Conservation (phyloP, 2,888 invertebrate species). For the Aethes cnicana region DNA sequence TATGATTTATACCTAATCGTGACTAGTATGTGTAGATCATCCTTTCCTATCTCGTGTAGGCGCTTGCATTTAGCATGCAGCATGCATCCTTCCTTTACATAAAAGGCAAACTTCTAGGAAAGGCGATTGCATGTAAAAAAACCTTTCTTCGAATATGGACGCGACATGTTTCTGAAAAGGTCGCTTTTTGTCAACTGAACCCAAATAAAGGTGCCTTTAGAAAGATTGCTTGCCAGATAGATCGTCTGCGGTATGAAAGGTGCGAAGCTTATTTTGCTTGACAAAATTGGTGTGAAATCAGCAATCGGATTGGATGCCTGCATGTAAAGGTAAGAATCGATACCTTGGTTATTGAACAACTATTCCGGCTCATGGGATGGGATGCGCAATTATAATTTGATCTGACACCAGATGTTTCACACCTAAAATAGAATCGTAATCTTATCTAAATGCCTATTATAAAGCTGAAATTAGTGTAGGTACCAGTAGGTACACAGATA, state of each 20-base stretch:
- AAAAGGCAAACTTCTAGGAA: slow-evolving; percentile 13
- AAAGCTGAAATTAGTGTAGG: no score
- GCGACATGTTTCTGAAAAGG: slow-evolving; percentile 42
- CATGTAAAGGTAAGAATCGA: no score
- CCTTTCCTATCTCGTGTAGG: no score
- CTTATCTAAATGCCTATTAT: no score
- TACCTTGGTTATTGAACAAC: background rate
- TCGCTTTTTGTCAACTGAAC: slow-evolving; percentile 39
- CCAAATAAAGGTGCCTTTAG: slow-evolving; percentile 36
- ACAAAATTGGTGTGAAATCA: slow-evolving; percentile 50
- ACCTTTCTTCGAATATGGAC: slow-evolving; percentile 9
- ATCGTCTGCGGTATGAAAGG: slow-evolving; percentile 35
- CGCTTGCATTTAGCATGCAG: slow-evolving; percentile 6
- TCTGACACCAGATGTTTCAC: no score
- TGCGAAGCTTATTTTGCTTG: slow-evolving; percentile 44
- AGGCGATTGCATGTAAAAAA: slow-evolving; percentile 5
- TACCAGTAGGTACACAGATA: no score
- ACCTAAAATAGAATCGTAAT: no score
- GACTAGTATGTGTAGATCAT: no score
- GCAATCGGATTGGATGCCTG: no score
- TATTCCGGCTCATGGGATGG: background rate
- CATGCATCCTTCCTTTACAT: slow-evolving; percentile 11
- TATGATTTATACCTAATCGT: no score
- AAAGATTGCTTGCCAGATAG: slow-evolving; percentile 36
- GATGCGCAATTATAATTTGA: no score